Conservation (phyloP, 2,113 vertebrate species). For the Lophura nycthemera region DNA sequence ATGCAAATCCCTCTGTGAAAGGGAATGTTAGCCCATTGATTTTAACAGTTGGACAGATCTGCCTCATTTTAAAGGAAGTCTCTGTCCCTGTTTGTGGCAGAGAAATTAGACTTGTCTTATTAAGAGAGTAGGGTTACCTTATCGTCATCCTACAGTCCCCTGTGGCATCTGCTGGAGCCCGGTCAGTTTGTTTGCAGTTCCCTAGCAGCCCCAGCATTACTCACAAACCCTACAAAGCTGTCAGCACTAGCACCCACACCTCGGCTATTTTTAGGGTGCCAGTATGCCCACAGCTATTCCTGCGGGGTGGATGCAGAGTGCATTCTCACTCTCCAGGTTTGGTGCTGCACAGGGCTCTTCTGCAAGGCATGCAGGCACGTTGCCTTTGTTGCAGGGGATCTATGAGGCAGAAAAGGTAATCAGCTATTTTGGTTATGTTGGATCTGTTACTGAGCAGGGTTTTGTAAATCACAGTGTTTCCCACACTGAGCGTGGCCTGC, state of each 20-base stretch:
- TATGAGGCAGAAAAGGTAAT: not conserved
- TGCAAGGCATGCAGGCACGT: not conserved
- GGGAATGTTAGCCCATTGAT: not conserved
- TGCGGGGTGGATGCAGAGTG: not conserved
- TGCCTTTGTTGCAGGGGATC: not conserved
- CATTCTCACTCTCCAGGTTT: not conserved
- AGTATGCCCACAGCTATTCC: not conserved
- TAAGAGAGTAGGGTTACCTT: not conserved
- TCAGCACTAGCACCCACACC: conserved; percentile 46
- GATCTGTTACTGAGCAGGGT: not conserved
- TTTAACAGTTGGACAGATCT: not conserved
- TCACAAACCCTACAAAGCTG: conserved; percentile 6
- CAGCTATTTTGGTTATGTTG: not conserved
- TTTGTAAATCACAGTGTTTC: not conserved
- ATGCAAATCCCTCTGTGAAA: not conserved
- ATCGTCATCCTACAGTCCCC: not conserved
- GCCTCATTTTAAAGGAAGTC: not conserved
- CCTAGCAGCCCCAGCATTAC: conserved; percentile 29
- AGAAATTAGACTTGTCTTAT: not conserved
- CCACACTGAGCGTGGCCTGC: not conserved
- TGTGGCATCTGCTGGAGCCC: not conserved
- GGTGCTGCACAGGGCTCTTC: not conserved
- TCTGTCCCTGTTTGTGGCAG: not conserved
- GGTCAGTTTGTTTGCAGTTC: conserved; percentile 47
- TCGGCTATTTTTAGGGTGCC: conserved; percentile 42